phyloP scores from a whole-genome alignment of 2,888 invertebrate genomes.

The Xestoiulus laeticollis region DNA sequence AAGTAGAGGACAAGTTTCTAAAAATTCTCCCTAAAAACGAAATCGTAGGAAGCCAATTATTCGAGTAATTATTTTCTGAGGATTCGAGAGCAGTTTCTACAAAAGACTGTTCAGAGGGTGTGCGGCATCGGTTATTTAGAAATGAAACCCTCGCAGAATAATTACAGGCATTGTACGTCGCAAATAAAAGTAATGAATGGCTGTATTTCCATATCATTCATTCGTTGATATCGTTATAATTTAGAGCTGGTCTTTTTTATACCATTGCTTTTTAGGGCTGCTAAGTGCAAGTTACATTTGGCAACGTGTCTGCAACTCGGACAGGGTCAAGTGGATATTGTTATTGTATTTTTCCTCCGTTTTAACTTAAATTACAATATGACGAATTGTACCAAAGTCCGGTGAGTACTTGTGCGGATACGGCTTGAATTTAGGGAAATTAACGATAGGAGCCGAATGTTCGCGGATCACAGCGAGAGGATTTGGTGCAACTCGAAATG shows the following conservation, averaged over 20 bases:
- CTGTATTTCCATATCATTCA: not conserved
- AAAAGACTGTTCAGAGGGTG: not conserved
- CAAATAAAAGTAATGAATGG: not conserved
- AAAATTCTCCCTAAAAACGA: not conserved
- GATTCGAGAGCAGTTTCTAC: conserved; percentile 18
- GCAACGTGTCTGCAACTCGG: not conserved
- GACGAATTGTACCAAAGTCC: not conserved
- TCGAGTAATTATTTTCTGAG: not conserved
- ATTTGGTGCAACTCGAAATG: not conserved
- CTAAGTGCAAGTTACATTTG: not conserved
- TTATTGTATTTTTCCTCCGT: not conserved
- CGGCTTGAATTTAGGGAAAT: not conserved
- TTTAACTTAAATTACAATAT: not conserved
- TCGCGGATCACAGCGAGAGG: not conserved
- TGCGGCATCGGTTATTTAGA: not conserved
- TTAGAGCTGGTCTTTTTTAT: conserved; percentile 16
- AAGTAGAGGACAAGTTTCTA: not conserved
- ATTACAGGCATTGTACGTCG: not conserved
- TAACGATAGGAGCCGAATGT: too few species aligned
- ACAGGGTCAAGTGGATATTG: not conserved
- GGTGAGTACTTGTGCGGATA: not conserved
- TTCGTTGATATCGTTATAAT: not conserved
- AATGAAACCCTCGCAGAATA: not conserved
- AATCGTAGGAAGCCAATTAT: not conserved
- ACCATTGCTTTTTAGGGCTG: conserved; percentile 1